Conservation (phyloP, 2,888 invertebrate genomes). For the Ornithoptera alexandrae region DNA sequence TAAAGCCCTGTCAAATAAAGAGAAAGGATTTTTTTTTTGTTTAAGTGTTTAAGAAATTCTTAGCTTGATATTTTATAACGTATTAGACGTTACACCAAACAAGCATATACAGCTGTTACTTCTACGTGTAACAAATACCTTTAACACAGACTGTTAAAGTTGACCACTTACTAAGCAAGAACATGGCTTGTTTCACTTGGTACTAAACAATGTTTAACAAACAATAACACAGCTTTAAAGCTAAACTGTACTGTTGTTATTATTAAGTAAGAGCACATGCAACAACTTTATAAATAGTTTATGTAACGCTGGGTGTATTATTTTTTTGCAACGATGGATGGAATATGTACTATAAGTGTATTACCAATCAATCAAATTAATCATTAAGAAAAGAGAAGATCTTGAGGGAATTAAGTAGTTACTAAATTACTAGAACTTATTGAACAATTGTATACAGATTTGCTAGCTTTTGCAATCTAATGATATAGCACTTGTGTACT, state of each 20-base stretch:
- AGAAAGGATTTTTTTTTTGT: no score
- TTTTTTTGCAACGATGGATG: not conserved
- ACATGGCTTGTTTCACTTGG: slow-evolving; percentile 4
- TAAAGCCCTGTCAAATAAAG: no score
- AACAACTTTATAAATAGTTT: slow-evolving; percentile 1
- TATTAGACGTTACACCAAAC: not conserved
- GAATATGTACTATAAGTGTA: not conserved
- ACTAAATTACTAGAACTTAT: not conserved
- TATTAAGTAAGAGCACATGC: slow-evolving; percentile 12
- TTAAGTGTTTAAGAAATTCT: no score
- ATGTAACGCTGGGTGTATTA: not conserved
- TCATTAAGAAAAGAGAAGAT: no score
- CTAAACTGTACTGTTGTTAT: slow-evolving; percentile 5
- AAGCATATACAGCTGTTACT: no score
- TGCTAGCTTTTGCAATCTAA: slow-evolving; percentile 11
- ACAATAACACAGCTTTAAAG: slow-evolving; percentile 17
- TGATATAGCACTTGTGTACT: slow-evolving; percentile 31
- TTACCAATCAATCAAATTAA: not conserved
- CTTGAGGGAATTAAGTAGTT: not conserved
- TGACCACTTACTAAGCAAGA: not conserved
- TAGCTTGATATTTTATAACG: not conserved
- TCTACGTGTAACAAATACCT: not conserved
- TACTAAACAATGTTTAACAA: slow-evolving; percentile 3
- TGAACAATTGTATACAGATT: not conserved
- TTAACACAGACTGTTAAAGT: not conserved